Base-by-base conservation (phyloP, 2,888 invertebrate species). In the Synergus umbraculus region DNA sequence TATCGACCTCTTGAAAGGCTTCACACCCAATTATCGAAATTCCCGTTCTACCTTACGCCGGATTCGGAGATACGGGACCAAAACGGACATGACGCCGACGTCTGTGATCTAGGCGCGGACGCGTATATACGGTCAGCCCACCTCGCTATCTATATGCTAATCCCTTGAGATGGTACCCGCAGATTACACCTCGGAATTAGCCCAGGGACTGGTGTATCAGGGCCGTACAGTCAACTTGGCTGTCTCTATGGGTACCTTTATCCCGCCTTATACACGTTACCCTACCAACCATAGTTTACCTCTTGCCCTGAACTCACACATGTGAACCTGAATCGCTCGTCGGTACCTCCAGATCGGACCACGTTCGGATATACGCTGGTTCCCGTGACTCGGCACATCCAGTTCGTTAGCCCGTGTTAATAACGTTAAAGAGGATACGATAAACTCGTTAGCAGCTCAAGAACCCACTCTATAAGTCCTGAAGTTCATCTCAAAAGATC, bases 81-180 rank as follows among this genome's bases (percentile, higher is more conserved):
- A 88, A 89, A 89, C 84, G 87, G 89, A 89, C 88, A 88, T 85
- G 87, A 85, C 85, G 81, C 77, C 85, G 87, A 85, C 86, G 87
- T 83, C 83, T 85, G 86, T 88, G 86, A 86, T 87, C 89, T 89
- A 88, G 86, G 85, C 84, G 82, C 84, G 83, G 80, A 82, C 83
- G 85, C 58, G 82, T 85, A 85, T 88, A 89, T 87, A 87, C 87
- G 88, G 87, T 89, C 90, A 90, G 88, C 87, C 88, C 87, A 86
- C 87, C 86, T 87, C 87, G 91, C 91, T 91, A 92, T 92, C 91
- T 92, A 92, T 92, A 92, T 92, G 92, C 92, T 92, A 92, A 92
- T 92, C 92, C 91, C 90, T 90, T 89, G 92, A 91, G 92, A 92
- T 92, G 91, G 91, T 91, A 91, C 90, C 90, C 90, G 88, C 89